phyloP scores from a whole-genome alignment of 2,888 invertebrate species.

The Rhamphomyia laevipes region DNA sequence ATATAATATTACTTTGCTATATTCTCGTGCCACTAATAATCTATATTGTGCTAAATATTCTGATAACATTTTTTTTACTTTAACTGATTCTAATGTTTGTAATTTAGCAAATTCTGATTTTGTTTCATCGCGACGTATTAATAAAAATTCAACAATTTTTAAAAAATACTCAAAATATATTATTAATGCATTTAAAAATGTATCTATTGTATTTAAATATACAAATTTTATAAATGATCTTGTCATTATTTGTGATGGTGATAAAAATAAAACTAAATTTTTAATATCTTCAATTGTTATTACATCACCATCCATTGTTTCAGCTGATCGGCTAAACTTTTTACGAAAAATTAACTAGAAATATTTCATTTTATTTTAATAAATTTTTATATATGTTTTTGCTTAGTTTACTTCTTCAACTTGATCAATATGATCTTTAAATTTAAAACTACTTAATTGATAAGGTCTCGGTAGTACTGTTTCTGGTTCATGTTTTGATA shows the following conservation, averaged over 20 bases:
- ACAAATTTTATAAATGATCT: constrained; percentile 27
- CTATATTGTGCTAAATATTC: constrained; percentile 28
- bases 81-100: constrained; percentile 25
- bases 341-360: constrained; percentile 21
- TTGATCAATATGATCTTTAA: constrained; percentile 24
- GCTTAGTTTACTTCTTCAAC: constrained; percentile 25
- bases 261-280: constrained; percentile 28
- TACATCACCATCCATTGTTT: constrained; percentile 24
- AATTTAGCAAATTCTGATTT: constrained; percentile 22
- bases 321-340: constrained; percentile 22
- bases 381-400: background rate
- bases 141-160: constrained; percentile 29
- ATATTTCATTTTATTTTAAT: background rate
- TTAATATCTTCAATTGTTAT: constrained; percentile 31
- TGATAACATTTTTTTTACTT: constrained; percentile 28
- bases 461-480: constrained; percentile 8
- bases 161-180: constrained; percentile 35
- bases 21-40: constrained; percentile 32
- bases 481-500: constrained; percentile 5
- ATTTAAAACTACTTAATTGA: constrained; percentile 23
- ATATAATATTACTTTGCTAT: constrained; percentile 19
- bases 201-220: constrained; percentile 25
- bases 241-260: constrained; percentile 25
- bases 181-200: constrained; percentile 27
- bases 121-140: constrained; percentile 31